Percentiles rank a stretch among this genome's conserved stretches.
Conservation (phyloP, 1,140 invertebrate genomes). For the Penaeus chinensis region DNA sequence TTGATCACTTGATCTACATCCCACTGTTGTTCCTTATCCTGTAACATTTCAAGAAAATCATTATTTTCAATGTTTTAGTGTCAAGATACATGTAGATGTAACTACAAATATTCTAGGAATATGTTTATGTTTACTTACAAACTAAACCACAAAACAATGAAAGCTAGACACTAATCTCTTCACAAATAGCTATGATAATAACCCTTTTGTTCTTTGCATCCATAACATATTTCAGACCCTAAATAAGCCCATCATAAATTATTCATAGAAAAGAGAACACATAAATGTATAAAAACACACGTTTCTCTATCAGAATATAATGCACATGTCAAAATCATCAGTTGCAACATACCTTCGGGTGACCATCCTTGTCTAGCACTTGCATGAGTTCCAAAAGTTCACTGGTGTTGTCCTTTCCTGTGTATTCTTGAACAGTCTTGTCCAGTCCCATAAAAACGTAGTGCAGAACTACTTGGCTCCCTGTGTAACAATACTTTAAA, state of each 20-base stretch:
- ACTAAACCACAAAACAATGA: no score
- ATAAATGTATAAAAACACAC: neutral
- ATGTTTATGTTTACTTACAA: no score
- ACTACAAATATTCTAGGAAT: neutral
- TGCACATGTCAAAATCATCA: neutral
- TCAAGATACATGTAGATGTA: neutral
- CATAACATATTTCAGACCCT: no score
- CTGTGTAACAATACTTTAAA: neutral
- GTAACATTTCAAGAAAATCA: neutral
- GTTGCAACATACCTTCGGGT: constrained; percentile 15
- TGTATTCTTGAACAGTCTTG: constrained; percentile 37
- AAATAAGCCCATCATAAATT: no score
- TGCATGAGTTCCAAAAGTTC: constrained; percentile 42
- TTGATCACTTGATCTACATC: constrained; percentile 44
- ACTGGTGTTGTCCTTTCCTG: constrained; percentile 41
- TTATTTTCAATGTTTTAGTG: neutral
- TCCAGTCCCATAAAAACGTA: constrained; percentile 50
- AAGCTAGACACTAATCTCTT: no score
- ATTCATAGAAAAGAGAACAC: neutral
- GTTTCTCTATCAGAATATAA: neutral
- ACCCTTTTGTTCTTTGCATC: no score
- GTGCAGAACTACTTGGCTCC: constrained; percentile 48
- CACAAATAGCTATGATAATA: no score
- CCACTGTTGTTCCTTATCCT: constrained; percentile 39
- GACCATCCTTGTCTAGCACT: constrained; percentile 29